Evolutionary conservation across 2,888 invertebrate species (phyloP), one percentile per base, ranked within the genome.

Genomic region (Cataglyphis cursor): DNA sequence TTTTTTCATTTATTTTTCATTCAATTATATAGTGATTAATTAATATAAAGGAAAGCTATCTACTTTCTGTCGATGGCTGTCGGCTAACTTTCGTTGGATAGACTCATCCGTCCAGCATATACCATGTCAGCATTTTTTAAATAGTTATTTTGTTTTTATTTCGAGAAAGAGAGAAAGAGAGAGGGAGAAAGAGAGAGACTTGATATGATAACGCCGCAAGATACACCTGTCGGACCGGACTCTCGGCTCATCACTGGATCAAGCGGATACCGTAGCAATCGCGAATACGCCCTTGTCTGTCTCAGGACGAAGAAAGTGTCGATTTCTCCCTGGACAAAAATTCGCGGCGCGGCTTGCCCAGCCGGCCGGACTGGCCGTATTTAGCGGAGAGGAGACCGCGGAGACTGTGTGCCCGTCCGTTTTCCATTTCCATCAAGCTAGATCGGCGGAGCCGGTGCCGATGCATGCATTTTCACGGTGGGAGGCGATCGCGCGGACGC

Each of bases 281-380:
- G 48, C 38, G 41, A 38, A 3, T 41, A 66, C 76, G 59, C 44
- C 70, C 44, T n/a, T 54, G n/a, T 15, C 44, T 15, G 9, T 78
- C 66, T 54, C 74, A 73, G 64, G 51, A 61, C 62, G 86, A 91
- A 87, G 90, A 91, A 91, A 91, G 91, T 73, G 90, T 70, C 87
- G 90, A 91, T 91, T 91, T 90, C 90, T 87, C 90, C 85, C 82
- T 78, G 82, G 86, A 87, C 68, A 87, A 90, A 90, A 90, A 88
- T 88, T 28, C n/a, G 61, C 51, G 0, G n/a, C 51, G 48, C 61
- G 62, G 28, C 28, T 57, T 51, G 21, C 51, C 44, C 15, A 21
- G 61, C 59, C 64, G 68, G 15, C 12, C 44, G 12, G 44, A 15
- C 44, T 15, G 28, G 61, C 62, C 61, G 73, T 28, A 61, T 62